Conservation (phyloP, 2,113 vertebrate species). For the Centropus bengalensis region DNA sequence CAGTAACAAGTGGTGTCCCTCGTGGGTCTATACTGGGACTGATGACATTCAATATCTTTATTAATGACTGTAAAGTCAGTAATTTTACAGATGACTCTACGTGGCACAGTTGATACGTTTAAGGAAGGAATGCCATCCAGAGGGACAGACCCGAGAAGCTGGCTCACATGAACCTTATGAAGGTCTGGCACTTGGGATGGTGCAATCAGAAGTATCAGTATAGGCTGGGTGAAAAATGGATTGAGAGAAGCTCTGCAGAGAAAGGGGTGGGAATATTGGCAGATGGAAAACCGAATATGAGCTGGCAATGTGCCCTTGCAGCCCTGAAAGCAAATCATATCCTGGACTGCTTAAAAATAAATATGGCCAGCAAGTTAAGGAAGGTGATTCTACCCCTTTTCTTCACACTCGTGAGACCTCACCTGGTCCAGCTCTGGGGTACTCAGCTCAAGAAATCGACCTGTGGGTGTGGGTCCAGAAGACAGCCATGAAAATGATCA, state of each 20-base stretch:
- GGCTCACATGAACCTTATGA: fast-evolving
- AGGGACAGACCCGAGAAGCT: background rate
- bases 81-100: background rate
- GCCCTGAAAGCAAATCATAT: background rate
- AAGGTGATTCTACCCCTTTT: background rate
- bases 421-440: background rate
- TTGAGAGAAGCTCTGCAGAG: background rate
- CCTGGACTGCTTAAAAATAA: background rate
- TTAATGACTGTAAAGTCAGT: background rate
- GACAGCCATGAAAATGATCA: background rate
- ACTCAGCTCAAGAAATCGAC: background rate
- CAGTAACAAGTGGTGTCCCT: background rate
- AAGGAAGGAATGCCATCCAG: background rate
- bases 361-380: fast-evolving
- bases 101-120: background rate
- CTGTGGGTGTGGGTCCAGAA: background rate
- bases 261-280: background rate
- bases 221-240: background rate
- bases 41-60: background rate
- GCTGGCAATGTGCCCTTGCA: background rate
- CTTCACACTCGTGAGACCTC: fast-evolving
- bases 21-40: background rate
- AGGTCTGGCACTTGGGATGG: background rate
- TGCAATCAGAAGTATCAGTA: background rate
- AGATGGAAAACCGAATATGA: background rate